A percentile compares a stretch with the other conserved stretches of the same genome.
These are phyloP conservation scores for Dryobota labecula DNA, from an alignment of 2,888 invertebrate species.

Conservation along the genomic window DNA sequence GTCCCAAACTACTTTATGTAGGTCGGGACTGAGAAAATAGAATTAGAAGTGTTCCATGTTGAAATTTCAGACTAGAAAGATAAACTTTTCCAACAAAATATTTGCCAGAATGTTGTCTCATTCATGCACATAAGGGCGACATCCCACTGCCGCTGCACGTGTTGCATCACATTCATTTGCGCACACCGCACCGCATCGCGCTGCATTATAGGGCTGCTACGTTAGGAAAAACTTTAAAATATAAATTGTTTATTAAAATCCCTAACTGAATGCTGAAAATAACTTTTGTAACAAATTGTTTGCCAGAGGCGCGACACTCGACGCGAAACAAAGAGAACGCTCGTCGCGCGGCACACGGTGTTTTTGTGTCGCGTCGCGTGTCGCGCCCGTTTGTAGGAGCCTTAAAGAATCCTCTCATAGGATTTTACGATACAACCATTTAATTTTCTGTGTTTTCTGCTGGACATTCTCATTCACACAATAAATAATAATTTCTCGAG, in stretches of 20 bases:
- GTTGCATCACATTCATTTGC: slow-evolving; percentile 65
- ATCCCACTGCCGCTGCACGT: slow-evolving; percentile 45
- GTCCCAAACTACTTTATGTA: too few species aligned
- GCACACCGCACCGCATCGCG: slow-evolving; percentile 49
- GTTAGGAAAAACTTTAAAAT: too few species aligned
- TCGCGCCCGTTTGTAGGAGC: too few species aligned
- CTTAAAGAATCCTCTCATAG: background rate
- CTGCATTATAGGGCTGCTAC: slow-evolving; percentile 30
- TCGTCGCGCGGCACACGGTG: too few species aligned
- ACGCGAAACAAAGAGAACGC: too few species aligned
- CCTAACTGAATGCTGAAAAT: too few species aligned
- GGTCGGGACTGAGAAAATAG: too few species aligned
- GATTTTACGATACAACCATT: background rate
- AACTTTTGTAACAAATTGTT: too few species aligned
- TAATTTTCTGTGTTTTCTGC: background rate
- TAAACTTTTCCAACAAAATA: background rate
- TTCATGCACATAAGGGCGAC: slow-evolving; percentile 41
- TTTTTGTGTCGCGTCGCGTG: too few species aligned
- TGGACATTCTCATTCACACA: background rate
- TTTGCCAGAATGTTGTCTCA: slow-evolving; percentile 14
- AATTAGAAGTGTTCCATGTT: too few species aligned
- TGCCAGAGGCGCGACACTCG: too few species aligned
- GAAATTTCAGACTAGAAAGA: background rate
- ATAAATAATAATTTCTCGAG: background rate
- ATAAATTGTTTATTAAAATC: too few species aligned